Conservation (phyloP, 1,140 invertebrate genomes). For the Pseudomyrmex sp. region DNA sequence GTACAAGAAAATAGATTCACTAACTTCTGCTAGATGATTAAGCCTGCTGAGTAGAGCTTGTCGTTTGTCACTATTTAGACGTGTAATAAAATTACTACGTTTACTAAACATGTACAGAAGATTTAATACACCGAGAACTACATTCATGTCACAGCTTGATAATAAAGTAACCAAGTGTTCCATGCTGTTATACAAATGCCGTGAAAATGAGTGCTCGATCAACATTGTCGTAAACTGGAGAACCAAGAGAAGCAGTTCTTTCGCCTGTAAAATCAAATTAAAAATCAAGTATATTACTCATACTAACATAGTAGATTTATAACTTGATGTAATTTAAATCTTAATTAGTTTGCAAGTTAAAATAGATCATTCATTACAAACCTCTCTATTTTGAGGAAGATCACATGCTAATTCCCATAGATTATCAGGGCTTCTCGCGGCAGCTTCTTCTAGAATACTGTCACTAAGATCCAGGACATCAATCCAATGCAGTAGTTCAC, state of each 20-base stretch:
- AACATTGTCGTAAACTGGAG: constrained; percentile 94
- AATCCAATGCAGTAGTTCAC: constrained; percentile 96
- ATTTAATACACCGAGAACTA: constrained; percentile 94
- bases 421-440: constrained; percentile 87
- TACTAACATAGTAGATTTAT: not conserved
- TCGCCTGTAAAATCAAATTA: constrained; percentile 87
- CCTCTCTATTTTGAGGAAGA: constrained; percentile 88
- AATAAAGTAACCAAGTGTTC: constrained; percentile 94
- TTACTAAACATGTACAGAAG: constrained; percentile 97
- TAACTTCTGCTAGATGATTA: constrained; percentile 93
- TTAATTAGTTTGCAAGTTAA: not conserved
- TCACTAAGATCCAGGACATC: constrained; percentile 95
- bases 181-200: constrained; percentile 96
- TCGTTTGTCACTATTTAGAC: constrained; percentile 91
- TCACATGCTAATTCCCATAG: constrained; percentile 93
- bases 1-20: constrained; percentile 37
- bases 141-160: constrained; percentile 94
- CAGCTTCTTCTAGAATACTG: constrained; percentile 91
- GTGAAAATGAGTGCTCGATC: constrained; percentile 96
- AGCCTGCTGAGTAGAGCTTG: constrained; percentile 91
- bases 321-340: not conserved
- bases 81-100: constrained; percentile 95
- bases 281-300: constrained; percentile 38
- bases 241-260: constrained; percentile 91
- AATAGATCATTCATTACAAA: constrained; percentile 71